Conservation (phyloP, 2,113 vertebrate species). For the Lethenteron camtschaticum region DNA sequence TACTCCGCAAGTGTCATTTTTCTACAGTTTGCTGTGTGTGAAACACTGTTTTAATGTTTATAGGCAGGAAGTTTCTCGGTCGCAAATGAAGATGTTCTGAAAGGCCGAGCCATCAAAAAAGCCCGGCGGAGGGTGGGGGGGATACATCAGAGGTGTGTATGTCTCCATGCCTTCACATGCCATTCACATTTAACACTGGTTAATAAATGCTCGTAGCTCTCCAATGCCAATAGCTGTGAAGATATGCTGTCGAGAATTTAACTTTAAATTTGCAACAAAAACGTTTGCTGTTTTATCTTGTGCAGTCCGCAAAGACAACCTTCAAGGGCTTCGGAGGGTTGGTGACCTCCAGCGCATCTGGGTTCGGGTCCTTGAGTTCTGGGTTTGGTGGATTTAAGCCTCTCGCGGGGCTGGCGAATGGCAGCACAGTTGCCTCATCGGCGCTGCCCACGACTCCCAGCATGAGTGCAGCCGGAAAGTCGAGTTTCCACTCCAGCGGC, state of each 20-base stretch:
- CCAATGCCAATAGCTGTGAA: too few relatives aligned
- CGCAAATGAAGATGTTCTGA: constrained; percentile 70
- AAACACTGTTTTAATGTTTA: not conserved
- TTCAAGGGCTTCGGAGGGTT: constrained; percentile 82
- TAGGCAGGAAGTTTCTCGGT: constrained; percentile 74
- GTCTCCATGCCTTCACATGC: too few relatives aligned
- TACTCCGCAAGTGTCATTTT: not conserved
- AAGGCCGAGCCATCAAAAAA: constrained; percentile 70
- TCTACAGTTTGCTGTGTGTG: not conserved
- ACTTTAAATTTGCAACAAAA: too few relatives aligned
- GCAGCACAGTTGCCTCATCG: constrained; percentile 20
- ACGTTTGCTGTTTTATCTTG: too few relatives aligned
- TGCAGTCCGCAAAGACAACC: constrained; percentile 13
- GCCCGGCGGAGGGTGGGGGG: constrained; percentile 43
- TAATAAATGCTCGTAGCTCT: too few relatives aligned
- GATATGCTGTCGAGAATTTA: too few relatives aligned
- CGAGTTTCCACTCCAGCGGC: too few relatives aligned
- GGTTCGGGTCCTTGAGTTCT: constrained; percentile 30
- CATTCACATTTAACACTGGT: too few relatives aligned
- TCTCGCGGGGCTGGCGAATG: constrained; percentile 40
- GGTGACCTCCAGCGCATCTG: constrained; percentile 17
- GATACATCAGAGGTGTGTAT: too few relatives aligned
- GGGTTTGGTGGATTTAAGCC: constrained; percentile 39
- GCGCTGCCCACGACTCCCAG: too few relatives aligned
- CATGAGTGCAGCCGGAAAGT: too few relatives aligned